Percentiles rank a stretch among this genome's conserved stretches.
Conservation (phyloP, 2,797 vertebrate genomes). For the Enteromius thamalakanensis region DNA sequence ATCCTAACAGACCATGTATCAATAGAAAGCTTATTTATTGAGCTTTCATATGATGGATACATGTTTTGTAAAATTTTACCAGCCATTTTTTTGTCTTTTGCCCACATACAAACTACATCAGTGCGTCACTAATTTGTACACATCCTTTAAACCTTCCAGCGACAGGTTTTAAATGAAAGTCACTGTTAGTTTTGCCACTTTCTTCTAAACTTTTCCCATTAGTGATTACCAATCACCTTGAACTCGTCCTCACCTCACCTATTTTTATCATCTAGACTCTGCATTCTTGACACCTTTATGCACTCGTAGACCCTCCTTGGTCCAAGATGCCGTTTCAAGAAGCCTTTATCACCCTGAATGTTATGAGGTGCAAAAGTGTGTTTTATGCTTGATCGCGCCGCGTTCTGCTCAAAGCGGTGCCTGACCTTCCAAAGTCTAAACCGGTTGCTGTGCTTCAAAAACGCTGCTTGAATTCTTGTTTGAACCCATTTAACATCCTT, state of each 20-base stretch:
- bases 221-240: slow-evolving; percentile 30
- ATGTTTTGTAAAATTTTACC: no score
- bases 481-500: background rate
- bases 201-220: slow-evolving; percentile 17
- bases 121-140: background rate
- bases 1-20: no score
- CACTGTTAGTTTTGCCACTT: background rate
- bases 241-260: background rate
- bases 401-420: slow-evolving; percentile 15
- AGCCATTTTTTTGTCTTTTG: no score
- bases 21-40: no score
- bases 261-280: slow-evolving; percentile 1
- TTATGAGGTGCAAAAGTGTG: slow-evolving; percentile 32
- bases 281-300: slow-evolving; percentile 22
- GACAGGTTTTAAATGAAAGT: background rate
- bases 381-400: slow-evolving; percentile 16
- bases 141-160: background rate
- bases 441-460: slow-evolving; percentile 26
- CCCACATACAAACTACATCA: no score
- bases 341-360: slow-evolving; percentile 25
- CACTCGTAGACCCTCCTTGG: slow-evolving; percentile 11
- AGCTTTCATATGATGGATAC: no score
- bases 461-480: background rate
- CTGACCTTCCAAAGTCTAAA: slow-evolving; percentile 28
- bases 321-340: slow-evolving; percentile 29